Evolutionary conservation across 2,888 invertebrate species (phyloP).

Genomic region (Entomobrya multifasciata): DNA sequence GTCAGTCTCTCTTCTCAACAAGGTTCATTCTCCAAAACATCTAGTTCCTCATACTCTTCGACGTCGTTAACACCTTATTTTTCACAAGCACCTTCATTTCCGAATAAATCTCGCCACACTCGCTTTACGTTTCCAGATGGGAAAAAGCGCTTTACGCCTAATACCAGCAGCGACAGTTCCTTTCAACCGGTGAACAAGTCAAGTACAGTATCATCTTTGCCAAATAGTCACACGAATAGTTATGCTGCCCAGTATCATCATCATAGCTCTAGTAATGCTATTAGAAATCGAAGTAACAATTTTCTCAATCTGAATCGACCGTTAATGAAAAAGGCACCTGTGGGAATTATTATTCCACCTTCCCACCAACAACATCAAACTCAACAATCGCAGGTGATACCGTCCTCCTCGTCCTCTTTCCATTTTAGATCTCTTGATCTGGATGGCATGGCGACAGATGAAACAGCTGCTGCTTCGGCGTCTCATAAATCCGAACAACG

Average conservation of each 20-base stretch:
- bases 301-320: constrained; percentile 41
- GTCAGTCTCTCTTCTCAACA: constrained; percentile 15
- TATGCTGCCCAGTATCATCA: background rate
- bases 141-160: constrained; percentile 6
- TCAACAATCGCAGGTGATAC: background rate
- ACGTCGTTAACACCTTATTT: background rate
- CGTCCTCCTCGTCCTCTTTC: constrained; percentile 21
- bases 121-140: constrained; percentile 7
- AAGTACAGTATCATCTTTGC: background rate
- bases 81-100: background rate
- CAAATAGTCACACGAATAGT: background rate
- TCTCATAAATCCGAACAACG: background rate
- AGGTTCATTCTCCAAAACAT: background rate
- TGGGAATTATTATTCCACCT: background rate
- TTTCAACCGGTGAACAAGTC: constrained; percentile 4
- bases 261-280: background rate
- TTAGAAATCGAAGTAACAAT: constrained; percentile 45
- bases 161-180: background rate
- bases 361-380: background rate
- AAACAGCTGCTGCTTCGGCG: background rate
- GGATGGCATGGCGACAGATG: constrained; percentile 6
- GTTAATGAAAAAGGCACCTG: constrained; percentile 19
- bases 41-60: background rate
- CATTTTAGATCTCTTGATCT: constrained; percentile 45
- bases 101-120: background rate